Evolutionary conservation across 2,113 vertebrate genomes (phyloP), one percentile per base, ranked within the genome.

Genomic region (Porphyrio hochstetteri): DNA sequence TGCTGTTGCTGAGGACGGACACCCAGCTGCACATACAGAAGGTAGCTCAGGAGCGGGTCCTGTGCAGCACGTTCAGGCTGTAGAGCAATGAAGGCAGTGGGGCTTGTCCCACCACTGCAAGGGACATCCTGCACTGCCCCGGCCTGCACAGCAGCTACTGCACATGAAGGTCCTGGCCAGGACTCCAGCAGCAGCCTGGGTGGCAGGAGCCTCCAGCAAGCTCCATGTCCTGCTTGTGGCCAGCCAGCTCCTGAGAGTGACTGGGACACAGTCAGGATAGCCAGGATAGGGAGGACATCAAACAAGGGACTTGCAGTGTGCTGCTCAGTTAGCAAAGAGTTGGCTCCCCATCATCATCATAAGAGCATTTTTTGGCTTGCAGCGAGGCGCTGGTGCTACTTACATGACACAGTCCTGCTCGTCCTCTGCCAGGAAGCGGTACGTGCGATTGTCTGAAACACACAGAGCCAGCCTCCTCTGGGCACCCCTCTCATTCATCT

Each of bases 1-100:
- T 98, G 83, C 98, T 98, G 88, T 98, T 98, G n/a, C 96, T 98
- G 74, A 98, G 95, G 76, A 98, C 96, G 4, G 97, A 98, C 80
- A 98, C 95, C 98, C 98, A 98, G 67, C 98, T 98, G 86, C 67
- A 50, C 5, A 28, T 59, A 59, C 28, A 87, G 77, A 64, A 59
- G 46, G 60, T 0, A 1, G 36, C 14, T 80, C 33, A 68, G 74
- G 23, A 92, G 9, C 2, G 10, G 21, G 33, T 50, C 35, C 55
- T 1, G 1, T 5, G 16, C 0, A 1, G 29, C 11, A 3, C 2
- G 2, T 25, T 55, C 5, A 0, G 28, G 40, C 48, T 64, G 28
- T 28, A 9, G 42, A 50, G 57, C 2, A 3, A 35, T 31, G 27
- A 44, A 35, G 11, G 48, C 35, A 57, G 48, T 4, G 6, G 35